Evolutionary conservation across 2,888 invertebrate species (phyloP), one percentile per base, ranked within the genome.

Genomic region (Apodemia mormo): DNA sequence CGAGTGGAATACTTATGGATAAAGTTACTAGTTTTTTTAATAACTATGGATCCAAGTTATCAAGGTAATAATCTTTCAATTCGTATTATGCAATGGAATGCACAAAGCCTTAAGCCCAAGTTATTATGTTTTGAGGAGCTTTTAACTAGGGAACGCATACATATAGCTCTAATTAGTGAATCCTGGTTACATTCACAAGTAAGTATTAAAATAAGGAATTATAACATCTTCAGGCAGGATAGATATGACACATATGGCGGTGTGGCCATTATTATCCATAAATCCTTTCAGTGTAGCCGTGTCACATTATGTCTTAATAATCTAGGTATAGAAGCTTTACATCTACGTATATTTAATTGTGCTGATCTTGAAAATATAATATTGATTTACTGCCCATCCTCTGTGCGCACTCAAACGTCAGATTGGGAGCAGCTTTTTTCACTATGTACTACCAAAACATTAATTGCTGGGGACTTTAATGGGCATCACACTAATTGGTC

Each of bases 391-490:
- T 70, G 70, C 61, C 70, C 72, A 6, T 67, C 68, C 56, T 33
- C 29, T 40, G 14, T 68, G 49, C 33, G 45, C n/a, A 70, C 68
- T 37, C 22, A 12, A 5, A 22, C 37, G 22, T 22, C 65, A 14
- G 54, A 72, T 54, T 72, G 68, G 72, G 69, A 70, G 37, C 29
- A 61, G n/a, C 9, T 72, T 12, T 70, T 70, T 66, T 65, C 68
- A 22, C 22, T 37, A n/a, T 49, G 43, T 52, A 12, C 49, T 2
- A 64, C n/a, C 30, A 66, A 68, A 8, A 49, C 66, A 6, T 52
- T 70, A 37, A 52, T 68, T 14, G 65, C 65, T 6, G 70, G 70
- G 5, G 70, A 68, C n/a, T 70, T 70, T 52, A 70, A 70, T 64
- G 67, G 71, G 3, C 69, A 71, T 40, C 69, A 72, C 68, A 49